Base-by-base conservation (phyloP, 2,888 invertebrate species). In the Hirtodrosophila trivittata region DNA sequence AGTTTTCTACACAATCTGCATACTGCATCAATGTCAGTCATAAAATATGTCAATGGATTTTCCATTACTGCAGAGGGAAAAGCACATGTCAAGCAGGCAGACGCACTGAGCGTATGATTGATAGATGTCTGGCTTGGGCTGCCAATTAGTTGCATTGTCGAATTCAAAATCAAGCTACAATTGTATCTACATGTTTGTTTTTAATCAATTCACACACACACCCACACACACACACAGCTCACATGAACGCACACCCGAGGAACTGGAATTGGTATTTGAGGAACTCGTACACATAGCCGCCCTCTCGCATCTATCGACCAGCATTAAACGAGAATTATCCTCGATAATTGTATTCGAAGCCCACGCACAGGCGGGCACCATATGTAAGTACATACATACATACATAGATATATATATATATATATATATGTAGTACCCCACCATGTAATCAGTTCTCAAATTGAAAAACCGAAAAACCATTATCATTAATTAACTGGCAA, bases 241-340 rank as follows among this genome's bases (percentile, higher is more conserved):
- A 38, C 93, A 94, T 85, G 95, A 96, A 88, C 92, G 96, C 69
- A 94, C 94, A 9, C 91, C 93, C 10, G 95, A 96, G 87, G 96
- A 96, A 89, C 91, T 96, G 86, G 95, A 96, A 90, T 92, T 94
- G 66, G 95, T 96, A 69, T 96, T 95, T 88, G 96, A 96, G 85
- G 96, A 96, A 87, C 91, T 97, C 47, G 92, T 95, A 66, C 95
- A 95, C 88, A 95, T 96, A 80, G 94, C 95, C 82, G 95, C 96
- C 10, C 91, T 96, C 60, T 93, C 95, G 4, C 95, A 96, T 90
- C 92, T 96, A 54, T 95, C 95, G 63, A 95, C 95, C 77, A 95
- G 95, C 84, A 95, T 96, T 65, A 96, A 95, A 90, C 92, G 95
- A 62, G 96, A 96, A 90, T 91, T 96, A 72, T 95, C 96, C 37